Conservation (phyloP, 2,113 vertebrate species). For the Ceyx cyanopectus region DNA sequence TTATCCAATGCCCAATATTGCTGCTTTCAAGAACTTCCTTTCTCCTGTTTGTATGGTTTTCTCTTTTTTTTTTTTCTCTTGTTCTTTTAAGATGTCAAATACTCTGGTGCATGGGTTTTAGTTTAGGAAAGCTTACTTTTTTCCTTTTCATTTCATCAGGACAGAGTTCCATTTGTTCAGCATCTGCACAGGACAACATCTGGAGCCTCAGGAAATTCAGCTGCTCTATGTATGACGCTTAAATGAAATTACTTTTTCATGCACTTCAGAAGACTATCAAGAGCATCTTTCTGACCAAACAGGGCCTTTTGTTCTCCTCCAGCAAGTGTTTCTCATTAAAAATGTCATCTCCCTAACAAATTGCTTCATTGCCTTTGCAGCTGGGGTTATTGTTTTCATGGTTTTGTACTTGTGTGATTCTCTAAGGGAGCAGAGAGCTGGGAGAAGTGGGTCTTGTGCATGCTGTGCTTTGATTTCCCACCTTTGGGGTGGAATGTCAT, state of each 20-base stretch:
- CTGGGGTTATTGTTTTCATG: conserved; percentile 80
- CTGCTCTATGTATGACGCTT: conserved; percentile 80
- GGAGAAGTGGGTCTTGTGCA: neutral
- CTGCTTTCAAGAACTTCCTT: conserved; percentile 6
- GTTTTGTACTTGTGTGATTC: conserved; percentile 71
- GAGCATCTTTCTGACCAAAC: conserved; percentile 80
- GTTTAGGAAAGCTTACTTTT: conserved; percentile 28
- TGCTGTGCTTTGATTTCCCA: neutral
- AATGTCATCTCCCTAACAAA: conserved; percentile 91
- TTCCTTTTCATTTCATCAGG: conserved; percentile 65
- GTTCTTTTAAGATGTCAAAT: conserved; percentile 44
- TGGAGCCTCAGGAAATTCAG: conserved; percentile 87
- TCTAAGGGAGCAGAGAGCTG: conserved; percentile 63
- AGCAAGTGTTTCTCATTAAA: conserved; percentile 92
- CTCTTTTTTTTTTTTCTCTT: neutral
- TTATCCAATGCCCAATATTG: neutral
- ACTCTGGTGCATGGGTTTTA: conserved; percentile 22
- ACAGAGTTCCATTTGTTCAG: conserved; percentile 82
- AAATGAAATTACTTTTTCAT: conserved; percentile 87
- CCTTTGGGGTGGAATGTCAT: neutral
- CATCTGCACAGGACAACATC: conserved; percentile 88
- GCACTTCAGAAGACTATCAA: conserved; percentile 87
- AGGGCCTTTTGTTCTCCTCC: conserved; percentile 83
- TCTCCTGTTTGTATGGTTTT: neutral
- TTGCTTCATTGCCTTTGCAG: conserved; percentile 83